Evolutionary conservation across 2,888 invertebrate genomes (phyloP), one percentile per base, ranked within the genome.

Genomic region (Agrotis clavis): DNA sequence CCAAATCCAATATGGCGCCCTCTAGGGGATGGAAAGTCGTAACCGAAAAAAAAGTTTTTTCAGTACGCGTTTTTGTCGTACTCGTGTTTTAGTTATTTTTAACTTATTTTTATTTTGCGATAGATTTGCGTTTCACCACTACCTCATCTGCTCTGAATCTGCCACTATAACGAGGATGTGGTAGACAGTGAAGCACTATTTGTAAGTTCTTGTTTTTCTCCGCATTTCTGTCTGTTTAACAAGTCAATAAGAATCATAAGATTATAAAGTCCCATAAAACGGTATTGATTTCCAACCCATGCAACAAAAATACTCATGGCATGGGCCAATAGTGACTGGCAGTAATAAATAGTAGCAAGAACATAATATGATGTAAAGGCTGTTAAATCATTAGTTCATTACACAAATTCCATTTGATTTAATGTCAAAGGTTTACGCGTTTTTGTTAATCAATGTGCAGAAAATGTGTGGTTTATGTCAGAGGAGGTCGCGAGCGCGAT

Each of bases 391-490:
- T 68, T 25, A 53, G 25, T 57, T 64, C 16, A 67, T 70, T 62
- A 70, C 65, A 60, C 64, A 54, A 81, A 74, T 74, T 62, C 63
- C 67, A 48, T 63, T 51, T 61, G 72, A 57, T 65, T n/a, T 53
- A 74, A 76, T 74, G 68, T 65, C 69, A 65, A 63, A 74, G 63
- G 67, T 66, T 67, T 57, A 70, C 48, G 47, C 64, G 73, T 78
- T 83, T 74, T 76, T 81, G 79, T 70, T 60, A 41, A 69, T 67
- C 67, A 19, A 67, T 45, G 50, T 66, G 45, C 57, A 63, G 57
- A 63, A 59, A 54, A 21, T 51, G 11, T 53, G 18, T 65, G 67
- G 57, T 1, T 1, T 19, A 53, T 41, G 14, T 68, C 30, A 82
- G 11, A 77, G n/a, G 78, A 67, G 71, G n/a, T 1, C 74, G 81